These are phyloP conservation scores for Podotricha telesiphe DNA, from an alignment of 2,888 invertebrate species.

Conservation along the genomic window DNA sequence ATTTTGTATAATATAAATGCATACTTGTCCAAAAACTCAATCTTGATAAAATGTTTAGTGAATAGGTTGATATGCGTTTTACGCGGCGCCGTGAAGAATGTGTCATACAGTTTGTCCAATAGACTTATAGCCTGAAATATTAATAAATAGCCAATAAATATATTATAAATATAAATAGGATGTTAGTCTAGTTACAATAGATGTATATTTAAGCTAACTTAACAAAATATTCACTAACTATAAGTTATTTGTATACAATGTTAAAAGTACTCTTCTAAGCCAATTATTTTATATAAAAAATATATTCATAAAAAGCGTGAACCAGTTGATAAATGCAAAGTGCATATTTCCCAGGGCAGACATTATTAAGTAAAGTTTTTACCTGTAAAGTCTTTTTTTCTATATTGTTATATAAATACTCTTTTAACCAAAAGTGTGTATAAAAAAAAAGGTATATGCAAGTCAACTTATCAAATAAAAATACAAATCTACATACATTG, in stretches of 20 bases:
- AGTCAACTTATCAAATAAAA: too few species aligned
- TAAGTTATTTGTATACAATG: background rate
- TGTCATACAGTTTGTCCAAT: conserved; percentile 86
- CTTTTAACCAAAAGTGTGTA: too few species aligned
- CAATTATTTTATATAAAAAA: background rate
- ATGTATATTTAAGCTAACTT: conserved; percentile 9
- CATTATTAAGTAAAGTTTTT: too few species aligned
- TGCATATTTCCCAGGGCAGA: too few species aligned
- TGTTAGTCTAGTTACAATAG: conserved; percentile 18
- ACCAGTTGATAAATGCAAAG: too few species aligned
- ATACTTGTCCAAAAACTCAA: conserved; percentile 87
- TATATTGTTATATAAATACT: too few species aligned
- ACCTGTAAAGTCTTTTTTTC: too few species aligned
- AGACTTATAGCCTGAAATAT: conserved; percentile 85
- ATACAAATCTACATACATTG: too few species aligned
- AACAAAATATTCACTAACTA: background rate
- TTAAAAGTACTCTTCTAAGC: background rate
- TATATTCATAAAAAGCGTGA: too few species aligned
- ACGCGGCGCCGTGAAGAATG: conserved; percentile 78
- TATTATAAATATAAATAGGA: conserved; percentile 39
- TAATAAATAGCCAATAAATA: conserved; percentile 76
- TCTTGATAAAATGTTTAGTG: conserved; percentile 88
- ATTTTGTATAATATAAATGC: conserved; percentile 56
- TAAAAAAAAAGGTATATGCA: too few species aligned
- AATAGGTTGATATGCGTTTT: conserved; percentile 85